Evolutionary conservation across 1,140 invertebrate species (phyloP), one percentile per base, ranked within the genome.

Genomic region (Drosophila busckii): DNA sequence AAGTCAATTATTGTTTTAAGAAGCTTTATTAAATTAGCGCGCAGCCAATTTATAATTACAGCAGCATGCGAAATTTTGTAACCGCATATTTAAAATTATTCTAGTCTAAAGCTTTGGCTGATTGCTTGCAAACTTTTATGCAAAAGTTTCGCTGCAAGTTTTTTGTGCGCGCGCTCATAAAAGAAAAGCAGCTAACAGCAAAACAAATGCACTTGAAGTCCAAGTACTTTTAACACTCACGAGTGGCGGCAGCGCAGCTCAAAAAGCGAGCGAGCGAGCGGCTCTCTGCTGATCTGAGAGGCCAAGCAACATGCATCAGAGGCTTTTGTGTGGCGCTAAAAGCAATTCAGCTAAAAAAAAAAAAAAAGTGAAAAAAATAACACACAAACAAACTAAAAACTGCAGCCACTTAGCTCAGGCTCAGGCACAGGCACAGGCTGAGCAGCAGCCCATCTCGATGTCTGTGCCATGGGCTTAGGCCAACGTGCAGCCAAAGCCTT

Each of bases 1-100:
- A 78, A 78, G 68, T 80, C 73, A 78, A 78, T 78, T 78, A 78
- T 78, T 78, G 68, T 68, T 70, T n/a, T 64, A 73, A 78, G 73
- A 73, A 80, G 68, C 73, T 78, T 78, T 73, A 78, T 78, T 69
- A 59, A 60, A 44, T 54, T 60, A 49, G 38, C 52, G 59, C 55
- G 55, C 34, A 60, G 32, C 42, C 22, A 32, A 42, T 8, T 44
- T 37, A 7, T 53, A 60, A 65, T 65, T 65, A 42, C 60, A 54
- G 60, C 48, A 60, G 41, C 42, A 38, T 37, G 35, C 29, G 46
- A 34, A 60, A 61, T 54, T 52, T 58, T 28, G 28, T 64, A 59
- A 54, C n/a, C n/a, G n/a, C n/a, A n/a, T n/a, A n/a, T n/a, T n/a
- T n/a, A n/a, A n/a, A n/a, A n/a, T n/a, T n/a, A n/a, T n/a, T n/a